A percentile compares a stretch with the other conserved stretches of the same genome.
phyloP scores from a whole-genome alignment of 2,888 invertebrate genomes.

The Chydorus sphaericus region DNA sequence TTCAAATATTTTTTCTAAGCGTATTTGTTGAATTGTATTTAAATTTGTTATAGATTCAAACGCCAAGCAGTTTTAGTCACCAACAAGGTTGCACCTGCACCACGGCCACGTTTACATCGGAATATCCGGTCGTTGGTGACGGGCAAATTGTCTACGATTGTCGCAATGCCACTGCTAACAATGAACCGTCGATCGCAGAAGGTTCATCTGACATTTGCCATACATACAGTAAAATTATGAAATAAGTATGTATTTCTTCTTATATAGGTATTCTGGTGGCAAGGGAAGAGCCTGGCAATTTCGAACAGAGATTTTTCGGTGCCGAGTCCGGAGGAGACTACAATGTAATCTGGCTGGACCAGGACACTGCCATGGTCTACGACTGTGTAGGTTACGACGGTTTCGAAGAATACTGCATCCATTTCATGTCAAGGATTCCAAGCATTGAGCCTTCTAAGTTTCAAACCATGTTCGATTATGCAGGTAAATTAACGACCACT shows the following conservation, averaged over 20 bases:
- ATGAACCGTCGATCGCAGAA: no score
- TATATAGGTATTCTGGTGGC: slow-evolving; percentile 12
- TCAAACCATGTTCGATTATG: slow-evolving; percentile 14
- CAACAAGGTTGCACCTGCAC: slow-evolving; percentile 19
- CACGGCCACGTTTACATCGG: slow-evolving; percentile 15
- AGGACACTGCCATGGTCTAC: slow-evolving; percentile 19
- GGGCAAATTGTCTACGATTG: slow-evolving; percentile 15
- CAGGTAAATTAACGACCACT: slow-evolving; percentile 14
- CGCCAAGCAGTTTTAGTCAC: slow-evolving; percentile 18
- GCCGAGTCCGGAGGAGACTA: slow-evolving; percentile 17
- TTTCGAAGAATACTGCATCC: slow-evolving; percentile 19
- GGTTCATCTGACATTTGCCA: no score
- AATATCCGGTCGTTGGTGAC: slow-evolving; percentile 11
- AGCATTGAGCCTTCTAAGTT: slow-evolving; percentile 15
- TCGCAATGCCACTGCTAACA: slow-evolving; percentile 13
- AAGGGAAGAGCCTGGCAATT: slow-evolving; percentile 18
- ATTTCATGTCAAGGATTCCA: slow-evolving; percentile 19
- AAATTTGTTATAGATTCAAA: slow-evolving; percentile 16
- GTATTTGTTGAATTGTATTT: neutral
- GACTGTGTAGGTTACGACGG: slow-evolving; percentile 14
- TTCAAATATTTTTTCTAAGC: neutral
- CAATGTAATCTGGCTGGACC: slow-evolving; percentile 19
- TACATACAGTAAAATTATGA: no score
- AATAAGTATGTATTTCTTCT: neutral
- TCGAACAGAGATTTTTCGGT: slow-evolving; percentile 17